Conservation (phyloP, 1,140 invertebrate species). For the Camponotus vicinus region DNA sequence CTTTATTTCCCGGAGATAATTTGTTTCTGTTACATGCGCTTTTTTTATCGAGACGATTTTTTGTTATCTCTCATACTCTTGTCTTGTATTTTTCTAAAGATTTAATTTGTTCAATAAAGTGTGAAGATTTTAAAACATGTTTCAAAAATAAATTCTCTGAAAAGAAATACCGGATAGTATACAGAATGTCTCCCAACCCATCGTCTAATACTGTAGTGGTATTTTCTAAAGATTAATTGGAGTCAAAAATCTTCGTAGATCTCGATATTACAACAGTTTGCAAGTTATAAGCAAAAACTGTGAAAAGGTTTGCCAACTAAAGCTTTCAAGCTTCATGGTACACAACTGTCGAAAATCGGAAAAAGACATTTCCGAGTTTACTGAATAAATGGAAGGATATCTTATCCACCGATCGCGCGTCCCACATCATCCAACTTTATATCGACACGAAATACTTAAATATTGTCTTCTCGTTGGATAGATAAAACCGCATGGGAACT, state of each 20-base stretch:
- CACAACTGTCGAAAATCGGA: not conserved
- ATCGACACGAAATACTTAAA: conserved; percentile 51
- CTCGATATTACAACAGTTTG: not conserved
- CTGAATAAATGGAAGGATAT: not conserved
- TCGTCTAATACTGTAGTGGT: not conserved
- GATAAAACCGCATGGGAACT: conserved; percentile 35
- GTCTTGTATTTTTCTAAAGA: not conserved
- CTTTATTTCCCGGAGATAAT: conserved; percentile 48
- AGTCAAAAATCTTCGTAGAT: not conserved
- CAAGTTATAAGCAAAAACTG: not conserved
- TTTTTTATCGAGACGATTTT: conserved; percentile 14
- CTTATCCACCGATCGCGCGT: not conserved
- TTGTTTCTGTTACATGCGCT: conserved; percentile 49
- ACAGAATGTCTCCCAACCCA: too few relatives aligned
- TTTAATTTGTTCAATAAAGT: not conserved
- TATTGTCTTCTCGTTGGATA: not conserved
- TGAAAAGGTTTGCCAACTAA: not conserved
- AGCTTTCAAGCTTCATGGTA: conserved; percentile 3
- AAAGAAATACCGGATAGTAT: not conserved
- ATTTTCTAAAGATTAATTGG: not conserved
- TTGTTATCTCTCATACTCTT: not conserved
- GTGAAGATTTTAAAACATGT: conserved; percentile 1
- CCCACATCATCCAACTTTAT: conserved; percentile 20
- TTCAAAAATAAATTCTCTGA: not conserved
- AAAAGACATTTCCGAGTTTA: not conserved